Base-by-base conservation (phyloP, 2,113 vertebrate genomes). In the Syngnathus floridae region DNA sequence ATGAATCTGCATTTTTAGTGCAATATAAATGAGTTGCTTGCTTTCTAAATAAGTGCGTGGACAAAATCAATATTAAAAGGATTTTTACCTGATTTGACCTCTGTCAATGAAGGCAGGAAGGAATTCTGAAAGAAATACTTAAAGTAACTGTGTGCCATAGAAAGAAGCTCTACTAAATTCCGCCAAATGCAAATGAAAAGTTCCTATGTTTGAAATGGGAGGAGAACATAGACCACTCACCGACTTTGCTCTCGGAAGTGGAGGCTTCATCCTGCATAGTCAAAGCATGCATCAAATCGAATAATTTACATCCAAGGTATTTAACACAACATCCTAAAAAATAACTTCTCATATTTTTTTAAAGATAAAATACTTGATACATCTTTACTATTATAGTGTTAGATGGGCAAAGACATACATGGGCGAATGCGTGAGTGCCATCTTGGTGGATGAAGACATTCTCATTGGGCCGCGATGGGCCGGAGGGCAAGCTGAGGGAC, bases 201-300 rank as follows among this genome's bases (percentile, higher is more conserved):
- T 3, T 63, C 40, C 9, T 12, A 31, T 62, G 43, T 49, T 57
- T 54, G 22, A 62, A 38, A 21, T 63, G 63, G 4, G 45, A 46
- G 71, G 35, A 26, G 48, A 61, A 13, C 36, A 31, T 65, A 17
- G 43, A 57, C 31, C 66, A 89, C 88, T 88, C 76, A 92, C 90
- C 75, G 78, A 82, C 66, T 78, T 83, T 7, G 79, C 75, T 78
- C 82, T 82, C 43, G 90, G 91, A 49, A 92, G 69, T 11, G 87
- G 84, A 57, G 89, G 89, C 64, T 91, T 92, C 74, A 69, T 60
- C 49, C 90, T 92, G 69, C 54, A 77, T 40, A 66, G 4, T 68
- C 62, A 75, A 31, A 67, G 61, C 21, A 61, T 61, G 59, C 26
- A 31, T 31, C 26, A 31, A 31, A 31, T 31, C 26, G 26, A 31